Percentiles rank a stretch among this genome's conserved stretches.
Evolutionary conservation across 2,113 vertebrate species (phyloP).

Genomic region (Pteropus alecto): DNA sequence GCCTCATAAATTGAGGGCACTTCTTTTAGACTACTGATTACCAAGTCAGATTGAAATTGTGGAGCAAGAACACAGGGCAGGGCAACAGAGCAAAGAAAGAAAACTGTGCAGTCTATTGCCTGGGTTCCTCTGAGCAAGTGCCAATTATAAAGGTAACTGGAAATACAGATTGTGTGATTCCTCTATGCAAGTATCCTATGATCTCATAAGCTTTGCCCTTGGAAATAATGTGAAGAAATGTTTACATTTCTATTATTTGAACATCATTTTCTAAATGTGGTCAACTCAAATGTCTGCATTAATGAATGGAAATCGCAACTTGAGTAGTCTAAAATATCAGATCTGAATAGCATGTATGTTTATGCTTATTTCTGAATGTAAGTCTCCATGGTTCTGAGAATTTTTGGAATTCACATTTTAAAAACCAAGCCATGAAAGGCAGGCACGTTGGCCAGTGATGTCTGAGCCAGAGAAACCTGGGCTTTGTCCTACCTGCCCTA

Average conservation of each 20-base stretch:
- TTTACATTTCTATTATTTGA: slow-evolving; percentile 30
- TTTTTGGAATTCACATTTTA: slow-evolving; percentile 11
- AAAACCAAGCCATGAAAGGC: not conserved
- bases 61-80: not conserved
- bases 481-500: not conserved
- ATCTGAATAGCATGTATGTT: not conserved
- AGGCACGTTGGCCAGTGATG: not conserved
- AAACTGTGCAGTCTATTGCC: not conserved
- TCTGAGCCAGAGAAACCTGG: not conserved
- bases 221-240: not conserved
- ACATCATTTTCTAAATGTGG: not conserved
- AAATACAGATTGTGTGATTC: not conserved
- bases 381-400: not conserved
- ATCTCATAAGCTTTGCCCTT: not conserved
- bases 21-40: not conserved
- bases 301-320: not conserved
- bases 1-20: not conserved
- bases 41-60: not conserved
- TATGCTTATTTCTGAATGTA: not conserved
- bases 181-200: not conserved
- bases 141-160: not conserved
- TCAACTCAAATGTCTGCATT: not conserved
- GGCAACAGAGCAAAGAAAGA: not conserved
- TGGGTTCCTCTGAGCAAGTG: not conserved
- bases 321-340: not conserved